Evolutionary conservation across 2,113 vertebrate genomes (phyloP), one percentile per base, ranked within the genome.

Genomic region (Benitochromis conjunctus): DNA sequence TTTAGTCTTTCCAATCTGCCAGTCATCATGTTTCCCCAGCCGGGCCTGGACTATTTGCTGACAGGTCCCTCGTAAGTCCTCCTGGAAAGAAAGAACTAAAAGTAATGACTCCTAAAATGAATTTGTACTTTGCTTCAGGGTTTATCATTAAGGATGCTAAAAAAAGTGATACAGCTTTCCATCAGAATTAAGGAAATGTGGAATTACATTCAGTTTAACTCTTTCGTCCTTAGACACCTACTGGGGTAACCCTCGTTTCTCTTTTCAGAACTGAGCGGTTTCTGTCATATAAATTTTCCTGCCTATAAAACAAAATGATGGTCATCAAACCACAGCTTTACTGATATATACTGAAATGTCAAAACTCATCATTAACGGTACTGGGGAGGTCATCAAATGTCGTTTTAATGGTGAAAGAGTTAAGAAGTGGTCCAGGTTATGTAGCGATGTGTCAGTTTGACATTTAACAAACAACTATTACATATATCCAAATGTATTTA

Each of bases 1-100:
- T 95, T 99, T 99, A 3, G 98, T 99, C 93, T 98, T 99, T 86
- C 99, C 99, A 0, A 99, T 99, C 95, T 99, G 98, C 98, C 99
- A 99, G 91, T 99, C 98, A 4, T 97, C 98, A 0, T 97, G 96
- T 79, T 96, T 96, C n/a, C 98, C 98, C 5, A 99, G 93, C 16
- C 98, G 97, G 0, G 97, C 96, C 88, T 96, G 96, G 0, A 98
- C 97, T 41, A 99, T 99, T 86, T 97, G 96, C 91, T 97, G 97
- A 88, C 98, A 99, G 0, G 98, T 99, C 21, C 98, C 99, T 43
- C 95, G 96, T 5, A 99, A 96, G 86, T 99, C 97, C 0, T 96
- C 98, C 99, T 99, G 87, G 5, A 83, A 19, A 6, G 13, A 84
- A 14, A 86, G 4, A 56, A 18, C 2, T 4, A 6, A 43, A 57